Evolutionary conservation across 92 coral and sea anemone species (phyloP), one percentile per base, ranked within the genome.

Genomic region (Muricea muricata): DNA sequence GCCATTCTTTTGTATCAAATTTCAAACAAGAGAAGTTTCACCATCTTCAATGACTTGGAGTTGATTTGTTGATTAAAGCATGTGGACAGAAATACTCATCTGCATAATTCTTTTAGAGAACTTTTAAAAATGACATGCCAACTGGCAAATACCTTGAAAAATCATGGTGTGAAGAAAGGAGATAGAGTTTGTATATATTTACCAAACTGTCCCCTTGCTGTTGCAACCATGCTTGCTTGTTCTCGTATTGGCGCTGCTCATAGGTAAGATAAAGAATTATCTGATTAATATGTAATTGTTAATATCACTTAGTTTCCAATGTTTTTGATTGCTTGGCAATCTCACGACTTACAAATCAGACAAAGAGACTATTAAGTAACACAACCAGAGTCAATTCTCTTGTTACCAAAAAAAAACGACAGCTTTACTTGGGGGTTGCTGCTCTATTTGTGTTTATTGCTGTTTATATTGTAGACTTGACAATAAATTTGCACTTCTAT

Each of bases 181-280:
- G 98, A 97, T 80, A 91, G 92, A 28, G 98, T 97, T 12, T 97
- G 99, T 89, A 82, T 97, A 66, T 97, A 97, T 79, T 90, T 97
- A 94, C 99, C 99, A 0, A 97, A 94, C 4, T 94, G 93, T 69
- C 99, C 98, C 13, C 83, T 97, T 40, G 98, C 99, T 69, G 99
- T 94, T 12, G 98, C 99, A 0, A 95, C 98, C 15, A 92, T 97
- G 99, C 72, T 97, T 75, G 99, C 99, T 15, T 97, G 99, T 89
- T 90, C 99, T 74, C 89, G 99, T 75, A 94, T 97, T 69, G 99
- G 99, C 39, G 98, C 99, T 21, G 94, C 92, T 70, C 99, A 97
- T 84, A 97, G 95, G 99, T 94, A 74, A 9, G 81, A 32, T 63
- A 41, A n/a, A n/a, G n/a, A n/a, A n/a, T n/a, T n/a, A n/a, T n/a